These are phyloP conservation scores for Euphydryas editha DNA, from an alignment of 2,888 invertebrate species.

Conservation along the genomic window DNA sequence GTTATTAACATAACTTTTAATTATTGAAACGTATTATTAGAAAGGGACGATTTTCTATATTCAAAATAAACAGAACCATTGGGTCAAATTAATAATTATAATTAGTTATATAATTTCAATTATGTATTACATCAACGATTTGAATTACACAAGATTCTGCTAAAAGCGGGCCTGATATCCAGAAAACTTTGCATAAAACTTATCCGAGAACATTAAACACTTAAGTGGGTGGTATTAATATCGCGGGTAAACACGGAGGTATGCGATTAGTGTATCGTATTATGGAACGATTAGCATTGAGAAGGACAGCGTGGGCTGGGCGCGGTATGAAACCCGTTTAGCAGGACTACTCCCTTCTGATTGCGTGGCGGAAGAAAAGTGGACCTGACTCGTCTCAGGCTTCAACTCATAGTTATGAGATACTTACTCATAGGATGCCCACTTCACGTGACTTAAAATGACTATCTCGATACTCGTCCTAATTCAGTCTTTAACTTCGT, in stretches of 20 bases:
- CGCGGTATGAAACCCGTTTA: constrained; percentile 50
- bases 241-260: constrained; percentile 23
- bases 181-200: constrained; percentile 13
- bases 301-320: constrained; percentile 71
- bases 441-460: not conserved
- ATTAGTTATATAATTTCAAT: constrained; percentile 8
- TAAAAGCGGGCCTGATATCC: not conserved
- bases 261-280: constrained; percentile 28
- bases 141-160: constrained; percentile 3
- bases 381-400: constrained; percentile 17
- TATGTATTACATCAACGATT: not conserved
- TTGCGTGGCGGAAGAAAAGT: constrained; percentile 41
- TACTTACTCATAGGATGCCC: constrained; percentile 30
- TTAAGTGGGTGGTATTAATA: constrained; percentile 24
- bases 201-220: constrained; percentile 10
- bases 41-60: not conserved
- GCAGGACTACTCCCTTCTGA: constrained; percentile 35
- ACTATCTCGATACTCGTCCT: too few relatives aligned
- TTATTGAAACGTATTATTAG: not conserved
- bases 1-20: too few relatives aligned
- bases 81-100: not conserved
- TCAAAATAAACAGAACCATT: not conserved
- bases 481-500: too few relatives aligned
- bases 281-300: constrained; percentile 67
- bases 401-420: constrained; percentile 24